phyloP scores from a whole-genome alignment of 2,888 invertebrate genomes.

The Yponomeuta cagnagella region DNA sequence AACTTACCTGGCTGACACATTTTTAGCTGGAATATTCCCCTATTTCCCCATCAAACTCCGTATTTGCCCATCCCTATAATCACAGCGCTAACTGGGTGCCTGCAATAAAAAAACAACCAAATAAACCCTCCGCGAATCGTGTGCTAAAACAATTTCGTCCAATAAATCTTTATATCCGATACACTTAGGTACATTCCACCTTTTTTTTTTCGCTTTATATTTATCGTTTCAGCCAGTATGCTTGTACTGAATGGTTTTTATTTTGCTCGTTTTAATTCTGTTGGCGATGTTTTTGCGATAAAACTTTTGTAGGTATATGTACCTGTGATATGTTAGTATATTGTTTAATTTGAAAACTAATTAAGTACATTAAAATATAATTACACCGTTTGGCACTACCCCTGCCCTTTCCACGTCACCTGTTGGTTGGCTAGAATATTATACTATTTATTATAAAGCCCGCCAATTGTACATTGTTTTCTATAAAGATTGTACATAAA shows the following conservation, averaged over 20 bases:
- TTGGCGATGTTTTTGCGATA: neutral
- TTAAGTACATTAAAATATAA: too few relatives aligned
- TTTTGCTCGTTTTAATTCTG: conserved; percentile 1
- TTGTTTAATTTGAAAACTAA: too few relatives aligned
- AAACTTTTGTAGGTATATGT: too few relatives aligned
- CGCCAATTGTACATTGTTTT: too few relatives aligned
- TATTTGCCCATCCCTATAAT: neutral
- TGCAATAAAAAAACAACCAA: neutral
- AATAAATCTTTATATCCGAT: conserved; percentile 19
- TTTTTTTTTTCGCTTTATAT: conserved; percentile 13
- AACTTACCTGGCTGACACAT: neutral
- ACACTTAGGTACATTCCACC: conserved; percentile 15
- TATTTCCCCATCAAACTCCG: neutral
- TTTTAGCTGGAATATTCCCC: neutral
- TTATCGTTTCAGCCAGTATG: conserved; percentile 15
- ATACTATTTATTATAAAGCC: too few relatives aligned
- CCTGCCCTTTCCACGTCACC: too few relatives aligned
- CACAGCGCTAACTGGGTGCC: neutral
- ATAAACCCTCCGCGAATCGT: conserved; percentile 5
- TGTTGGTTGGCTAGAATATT: too few relatives aligned
- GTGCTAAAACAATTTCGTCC: conserved; percentile 13
- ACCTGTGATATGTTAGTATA: too few relatives aligned
- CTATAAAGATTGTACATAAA: too few relatives aligned
- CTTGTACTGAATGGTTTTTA: conserved; percentile 15
- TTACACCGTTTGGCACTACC: too few relatives aligned